These are phyloP conservation scores for Loxodonta africana DNA, from an alignment of 2,113 vertebrate genomes.

Conservation along the genomic window DNA sequence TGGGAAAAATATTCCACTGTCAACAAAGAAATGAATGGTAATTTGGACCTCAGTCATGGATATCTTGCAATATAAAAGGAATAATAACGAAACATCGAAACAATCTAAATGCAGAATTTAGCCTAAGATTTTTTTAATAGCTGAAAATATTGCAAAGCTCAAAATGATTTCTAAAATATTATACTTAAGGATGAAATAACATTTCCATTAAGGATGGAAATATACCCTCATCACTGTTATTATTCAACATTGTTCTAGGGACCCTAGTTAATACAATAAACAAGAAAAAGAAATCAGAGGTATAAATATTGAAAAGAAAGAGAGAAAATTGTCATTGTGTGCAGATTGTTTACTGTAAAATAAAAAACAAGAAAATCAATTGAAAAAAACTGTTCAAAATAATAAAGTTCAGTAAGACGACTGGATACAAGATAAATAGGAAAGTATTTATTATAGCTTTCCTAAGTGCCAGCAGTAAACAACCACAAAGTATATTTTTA, in stretches of 20 bases:
- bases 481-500: not conserved
- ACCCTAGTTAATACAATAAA: not conserved
- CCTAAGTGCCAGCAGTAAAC: not conserved
- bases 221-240: not conserved
- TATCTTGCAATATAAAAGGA: not conserved
- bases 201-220: not conserved
- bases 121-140: not conserved
- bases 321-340: not conserved
- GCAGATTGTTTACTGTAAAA: not conserved
- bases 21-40: not conserved
- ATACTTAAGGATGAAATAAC: not conserved
- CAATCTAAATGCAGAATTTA: not conserved
- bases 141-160: not conserved
- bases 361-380: not conserved
- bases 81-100: not conserved
- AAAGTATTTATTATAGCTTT: not conserved
- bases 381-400: slow-evolving; percentile 32
- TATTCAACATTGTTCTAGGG: not conserved
- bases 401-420: not conserved
- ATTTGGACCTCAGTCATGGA: not conserved
- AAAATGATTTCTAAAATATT: not conserved
- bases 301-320: not conserved
- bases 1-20: not conserved
- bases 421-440: not conserved
- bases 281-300: not conserved